Evolutionary conservation across 2,113 vertebrate species (phyloP).

Genomic region (Oreochromis niloticus): DNA sequence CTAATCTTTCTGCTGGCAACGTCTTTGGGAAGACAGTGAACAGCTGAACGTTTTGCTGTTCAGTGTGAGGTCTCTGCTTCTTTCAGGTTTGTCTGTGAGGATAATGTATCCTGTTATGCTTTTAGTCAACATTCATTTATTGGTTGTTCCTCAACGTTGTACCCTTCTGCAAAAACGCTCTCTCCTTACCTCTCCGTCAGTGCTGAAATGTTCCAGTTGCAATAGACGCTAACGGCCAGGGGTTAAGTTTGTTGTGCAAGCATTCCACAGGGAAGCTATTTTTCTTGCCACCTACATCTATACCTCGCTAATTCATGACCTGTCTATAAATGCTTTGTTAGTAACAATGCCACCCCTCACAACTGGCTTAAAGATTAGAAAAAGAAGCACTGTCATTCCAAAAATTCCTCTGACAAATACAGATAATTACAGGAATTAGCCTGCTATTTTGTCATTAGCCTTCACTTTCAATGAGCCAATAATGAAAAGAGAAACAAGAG

Average conservation of each 20-base stretch:
- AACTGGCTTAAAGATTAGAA: slow-evolving; percentile 48
- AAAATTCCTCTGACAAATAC: slow-evolving; percentile 69
- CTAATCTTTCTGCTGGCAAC: not conserved
- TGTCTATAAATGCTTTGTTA: slow-evolving; percentile 43
- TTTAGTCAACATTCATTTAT: not conserved
- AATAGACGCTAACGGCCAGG: not conserved
- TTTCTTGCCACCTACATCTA: slow-evolving; percentile 37
- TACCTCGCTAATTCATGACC: slow-evolving; percentile 55
- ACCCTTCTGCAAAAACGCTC: not conserved
- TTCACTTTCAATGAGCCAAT: slow-evolving; percentile 69
- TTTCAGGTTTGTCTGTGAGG: not conserved
- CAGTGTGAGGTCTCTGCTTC: not conserved
- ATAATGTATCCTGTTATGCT: not conserved
- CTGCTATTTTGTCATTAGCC: slow-evolving; percentile 73
- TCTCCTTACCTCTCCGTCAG: not conserved
- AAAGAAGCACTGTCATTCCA: slow-evolving; percentile 59
- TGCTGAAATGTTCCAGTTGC: not conserved
- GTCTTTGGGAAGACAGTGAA: not conserved
- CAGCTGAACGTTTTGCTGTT: not conserved
- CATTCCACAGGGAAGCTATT: slow-evolving; percentile 26
- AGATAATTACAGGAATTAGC: slow-evolving; percentile 77
- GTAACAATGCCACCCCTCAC: slow-evolving; percentile 51
- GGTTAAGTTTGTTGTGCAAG: slow-evolving; percentile 58
- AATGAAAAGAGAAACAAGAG: slow-evolving; percentile 69
- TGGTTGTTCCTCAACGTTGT: not conserved